phyloP scores from a whole-genome alignment of 2,797 vertebrate genomes.

The Syngnathus acus region DNA sequence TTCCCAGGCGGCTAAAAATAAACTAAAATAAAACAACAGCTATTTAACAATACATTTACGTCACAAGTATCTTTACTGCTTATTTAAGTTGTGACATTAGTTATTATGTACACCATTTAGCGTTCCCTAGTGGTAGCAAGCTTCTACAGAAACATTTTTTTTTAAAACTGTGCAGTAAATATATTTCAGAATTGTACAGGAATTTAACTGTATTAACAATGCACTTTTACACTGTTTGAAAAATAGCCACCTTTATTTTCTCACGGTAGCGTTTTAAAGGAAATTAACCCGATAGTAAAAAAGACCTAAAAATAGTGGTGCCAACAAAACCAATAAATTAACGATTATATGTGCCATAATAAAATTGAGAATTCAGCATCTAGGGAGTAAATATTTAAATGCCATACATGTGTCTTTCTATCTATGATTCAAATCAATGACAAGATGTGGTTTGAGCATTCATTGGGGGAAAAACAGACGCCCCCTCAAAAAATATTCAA shows the following conservation, averaged over 20 bases:
- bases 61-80: too few relatives aligned
- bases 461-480: conserved; percentile 14
- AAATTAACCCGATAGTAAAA: conserved; percentile 33
- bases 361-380: conserved; percentile 47
- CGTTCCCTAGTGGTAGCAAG: too few relatives aligned
- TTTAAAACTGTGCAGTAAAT: too few relatives aligned
- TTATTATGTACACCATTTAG: too few relatives aligned
- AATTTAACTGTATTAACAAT: neutral
- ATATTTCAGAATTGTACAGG: too few relatives aligned
- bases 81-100: neutral
- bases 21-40: neutral
- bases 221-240: conserved; percentile 45
- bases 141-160: too few relatives aligned
- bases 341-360: too few relatives aligned
- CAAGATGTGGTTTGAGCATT: conserved; percentile 33
- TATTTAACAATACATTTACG: neutral
- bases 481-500: neutral
- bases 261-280: conserved; percentile 55
- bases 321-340: conserved; percentile 39
- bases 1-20: neutral
- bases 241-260: conserved; percentile 75
- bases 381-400: conserved; percentile 51
- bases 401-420: conserved; percentile 38
- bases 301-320: conserved; percentile 38
- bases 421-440: conserved; percentile 33